These are phyloP conservation scores for Bimastos eiseni DNA, from an alignment of 2,888 invertebrate species.

Conservation along the genomic window DNA sequence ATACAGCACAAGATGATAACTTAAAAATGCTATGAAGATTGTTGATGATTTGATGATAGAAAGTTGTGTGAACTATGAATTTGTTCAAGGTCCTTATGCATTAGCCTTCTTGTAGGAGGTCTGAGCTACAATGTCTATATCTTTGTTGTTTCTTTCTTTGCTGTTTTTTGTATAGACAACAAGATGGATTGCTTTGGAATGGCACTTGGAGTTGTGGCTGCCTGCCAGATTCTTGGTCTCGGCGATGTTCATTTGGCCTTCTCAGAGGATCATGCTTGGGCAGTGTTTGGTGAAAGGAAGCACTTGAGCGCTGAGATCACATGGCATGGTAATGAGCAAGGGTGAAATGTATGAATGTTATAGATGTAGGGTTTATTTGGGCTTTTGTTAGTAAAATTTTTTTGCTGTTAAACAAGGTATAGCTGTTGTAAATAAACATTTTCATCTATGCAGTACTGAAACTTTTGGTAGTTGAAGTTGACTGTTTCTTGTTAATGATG, in stretches of 20 bases:
- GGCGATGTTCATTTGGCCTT: conserved; percentile 88
- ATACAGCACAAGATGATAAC: too few relatives aligned
- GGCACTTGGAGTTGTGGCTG: conserved; percentile 92
- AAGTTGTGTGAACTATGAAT: neutral
- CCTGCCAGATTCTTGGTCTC: conserved; percentile 86
- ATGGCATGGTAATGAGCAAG: conserved; percentile 68
- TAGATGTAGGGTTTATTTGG: neutral
- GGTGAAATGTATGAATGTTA: neutral
- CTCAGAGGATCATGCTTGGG: conserved; percentile 97
- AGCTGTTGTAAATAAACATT: neutral
- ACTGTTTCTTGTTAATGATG: too few relatives aligned
- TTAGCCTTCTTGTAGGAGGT: neutral
- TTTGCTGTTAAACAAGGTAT: neutral
- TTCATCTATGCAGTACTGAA: neutral
- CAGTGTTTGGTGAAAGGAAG: conserved; percentile 83
- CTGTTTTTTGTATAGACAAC: conserved; percentile 67
- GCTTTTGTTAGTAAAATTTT: neutral
- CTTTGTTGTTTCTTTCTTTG: neutral
- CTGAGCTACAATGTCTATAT: neutral
- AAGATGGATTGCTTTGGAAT: conserved; percentile 95
- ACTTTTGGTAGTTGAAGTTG: neutral
- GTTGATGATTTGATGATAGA: neutral
- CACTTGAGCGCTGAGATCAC: conserved; percentile 81
- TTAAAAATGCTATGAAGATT: too few relatives aligned
- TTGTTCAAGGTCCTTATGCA: too few relatives aligned